These are phyloP conservation scores for Atherix ibis DNA, from an alignment of 2,888 invertebrate genomes.

Conservation along the genomic window DNA sequence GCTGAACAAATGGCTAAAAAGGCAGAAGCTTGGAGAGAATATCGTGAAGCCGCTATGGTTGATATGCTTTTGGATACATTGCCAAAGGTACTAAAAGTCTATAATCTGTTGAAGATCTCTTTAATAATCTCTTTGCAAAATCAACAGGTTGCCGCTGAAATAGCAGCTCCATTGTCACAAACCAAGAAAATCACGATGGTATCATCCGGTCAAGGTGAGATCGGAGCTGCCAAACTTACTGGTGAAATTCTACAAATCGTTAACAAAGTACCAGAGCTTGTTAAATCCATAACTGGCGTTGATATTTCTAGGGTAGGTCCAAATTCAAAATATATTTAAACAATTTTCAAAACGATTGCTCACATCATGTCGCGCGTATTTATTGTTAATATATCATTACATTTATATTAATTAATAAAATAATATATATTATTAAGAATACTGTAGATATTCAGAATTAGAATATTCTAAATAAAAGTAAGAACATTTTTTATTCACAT, in stretches of 20 bases:
- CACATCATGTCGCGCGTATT: too few relatives aligned
- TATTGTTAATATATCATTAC: too few relatives aligned
- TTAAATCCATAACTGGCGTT: conserved; percentile 84
- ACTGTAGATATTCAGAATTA: too few relatives aligned
- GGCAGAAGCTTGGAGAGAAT: conserved; percentile 93
- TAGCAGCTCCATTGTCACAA: conserved; percentile 87
- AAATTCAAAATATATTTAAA: conserved; percentile 33
- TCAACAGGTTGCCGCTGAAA: conserved; percentile 81
- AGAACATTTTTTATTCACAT: too few relatives aligned
- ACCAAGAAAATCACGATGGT: conserved; percentile 95
- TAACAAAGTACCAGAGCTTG: conserved; percentile 77
- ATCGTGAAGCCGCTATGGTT: conserved; percentile 87
- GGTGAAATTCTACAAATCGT: conserved; percentile 90
- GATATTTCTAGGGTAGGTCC: conserved; percentile 71
- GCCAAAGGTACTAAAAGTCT: conserved; percentile 56
- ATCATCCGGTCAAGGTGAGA: conserved; percentile 75
- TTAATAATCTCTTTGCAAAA: conserved; percentile 4
- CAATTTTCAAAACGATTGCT: too few relatives aligned
- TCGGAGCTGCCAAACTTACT: conserved; percentile 89
- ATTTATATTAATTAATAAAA: too few relatives aligned
- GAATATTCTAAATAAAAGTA: too few relatives aligned
- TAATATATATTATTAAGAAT: too few relatives aligned
- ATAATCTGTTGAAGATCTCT: conserved; percentile 2
- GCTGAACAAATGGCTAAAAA: conserved; percentile 96
- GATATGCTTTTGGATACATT: conserved; percentile 93